Evolutionary conservation across 2,797 vertebrate genomes (phyloP).

Genomic region (Epinephelus awoara): DNA sequence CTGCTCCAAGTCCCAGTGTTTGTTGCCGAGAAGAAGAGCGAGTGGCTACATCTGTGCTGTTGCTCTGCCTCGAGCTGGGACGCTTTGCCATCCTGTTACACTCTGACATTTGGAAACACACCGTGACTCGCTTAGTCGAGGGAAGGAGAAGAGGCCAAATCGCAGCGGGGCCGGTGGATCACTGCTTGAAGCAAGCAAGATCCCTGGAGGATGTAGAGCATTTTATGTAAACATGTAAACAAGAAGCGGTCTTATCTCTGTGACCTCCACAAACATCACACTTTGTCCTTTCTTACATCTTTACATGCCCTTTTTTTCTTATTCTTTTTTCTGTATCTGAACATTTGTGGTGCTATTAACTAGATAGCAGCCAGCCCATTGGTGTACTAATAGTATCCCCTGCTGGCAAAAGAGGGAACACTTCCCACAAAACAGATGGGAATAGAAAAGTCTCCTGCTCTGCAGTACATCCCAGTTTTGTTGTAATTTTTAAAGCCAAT

Average conservation of each 20-base stretch:
- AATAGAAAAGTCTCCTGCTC: not conserved
- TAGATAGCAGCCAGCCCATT: constrained; percentile 27
- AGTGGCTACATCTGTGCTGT: constrained; percentile 20
- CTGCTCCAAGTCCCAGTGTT: constrained; percentile 24
- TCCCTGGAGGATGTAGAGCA: constrained; percentile 39
- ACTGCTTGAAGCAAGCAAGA: constrained; percentile 26
- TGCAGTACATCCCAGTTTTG: not conserved
- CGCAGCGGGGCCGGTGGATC: constrained; percentile 26
- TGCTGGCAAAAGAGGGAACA: constrained; percentile 74
- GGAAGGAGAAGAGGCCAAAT: constrained; percentile 53
- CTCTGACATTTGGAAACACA: constrained; percentile 69
- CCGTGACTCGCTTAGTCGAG: constrained; percentile 53
- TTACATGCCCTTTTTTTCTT: not conserved
- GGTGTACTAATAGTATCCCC: constrained; percentile 77
- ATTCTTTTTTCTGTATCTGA: constrained; percentile 13
- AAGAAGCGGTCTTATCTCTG: constrained; percentile 27
- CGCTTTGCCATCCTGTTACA: constrained; percentile 43
- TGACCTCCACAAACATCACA: constrained; percentile 45
- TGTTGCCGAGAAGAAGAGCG: constrained; percentile 25
- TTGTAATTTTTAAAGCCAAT: not conserved
- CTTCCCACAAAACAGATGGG: constrained; percentile 9
- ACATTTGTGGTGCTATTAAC: constrained; percentile 7
- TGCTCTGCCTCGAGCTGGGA: constrained; percentile 58
- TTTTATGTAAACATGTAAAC: constrained; percentile 55
- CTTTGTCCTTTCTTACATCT: constrained; percentile 47